These are phyloP conservation scores for Biston stratarius DNA, from an alignment of 2,888 invertebrate species.

Conservation along the genomic window DNA sequence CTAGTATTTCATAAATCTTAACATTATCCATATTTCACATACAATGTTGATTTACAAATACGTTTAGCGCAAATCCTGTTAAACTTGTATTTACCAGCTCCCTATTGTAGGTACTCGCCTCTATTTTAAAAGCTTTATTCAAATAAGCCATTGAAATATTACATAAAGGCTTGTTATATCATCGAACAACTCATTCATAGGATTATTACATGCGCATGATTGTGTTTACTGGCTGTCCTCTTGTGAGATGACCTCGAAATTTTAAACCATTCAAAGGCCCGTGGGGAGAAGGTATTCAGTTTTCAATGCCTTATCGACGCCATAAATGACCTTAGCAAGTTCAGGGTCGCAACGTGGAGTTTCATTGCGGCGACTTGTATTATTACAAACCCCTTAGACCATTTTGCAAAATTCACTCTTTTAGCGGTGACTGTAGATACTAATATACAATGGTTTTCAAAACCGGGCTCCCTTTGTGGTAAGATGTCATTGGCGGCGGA, in stretches of 20 bases:
- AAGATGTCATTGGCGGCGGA: no score
- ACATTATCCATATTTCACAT: no score
- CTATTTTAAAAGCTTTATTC: constrained; percentile 16
- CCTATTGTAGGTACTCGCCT: constrained; percentile 14
- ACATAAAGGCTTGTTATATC: constrained; percentile 35
- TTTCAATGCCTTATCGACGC: constrained; percentile 69
- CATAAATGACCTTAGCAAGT: constrained; percentile 73
- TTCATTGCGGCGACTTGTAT: constrained; percentile 41
- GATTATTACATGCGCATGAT: constrained; percentile 60
- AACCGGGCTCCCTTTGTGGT: not conserved
- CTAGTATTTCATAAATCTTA: no score
- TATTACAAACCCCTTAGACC: not conserved
- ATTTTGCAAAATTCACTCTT: not conserved
- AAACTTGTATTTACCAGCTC: not conserved
- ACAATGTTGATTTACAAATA: not conserved
- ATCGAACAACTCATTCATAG: constrained; percentile 39
- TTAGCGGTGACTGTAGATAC: not conserved
- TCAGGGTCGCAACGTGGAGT: constrained; percentile 76
- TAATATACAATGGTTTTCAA: not conserved
- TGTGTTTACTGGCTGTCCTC: constrained; percentile 63
- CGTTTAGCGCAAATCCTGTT: not conserved
- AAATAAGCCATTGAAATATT: constrained; percentile 34
- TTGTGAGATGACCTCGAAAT: constrained; percentile 71
- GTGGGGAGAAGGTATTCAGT: constrained; percentile 72
- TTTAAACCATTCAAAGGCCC: constrained; percentile 70